Conservation (phyloP, 64 coral and sea anemone species). For the Pachyseris speciosa region DNA sequence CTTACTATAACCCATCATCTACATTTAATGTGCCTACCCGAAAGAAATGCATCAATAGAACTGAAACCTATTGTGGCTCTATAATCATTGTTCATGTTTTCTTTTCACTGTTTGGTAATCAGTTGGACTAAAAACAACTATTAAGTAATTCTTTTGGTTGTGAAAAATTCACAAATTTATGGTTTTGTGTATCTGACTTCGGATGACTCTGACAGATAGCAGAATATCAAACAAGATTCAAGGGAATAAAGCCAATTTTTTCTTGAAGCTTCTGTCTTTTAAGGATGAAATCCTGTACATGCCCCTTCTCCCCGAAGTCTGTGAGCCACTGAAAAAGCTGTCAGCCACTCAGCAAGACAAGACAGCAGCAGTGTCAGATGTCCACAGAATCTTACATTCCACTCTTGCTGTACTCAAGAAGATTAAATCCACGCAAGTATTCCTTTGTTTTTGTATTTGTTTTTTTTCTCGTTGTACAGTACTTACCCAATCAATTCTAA, state of each 20-base stretch:
- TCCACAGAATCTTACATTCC: constrained; percentile 30
- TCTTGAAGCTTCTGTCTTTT: constrained; percentile 43
- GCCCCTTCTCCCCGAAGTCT: constrained; percentile 31
- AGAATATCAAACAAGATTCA: constrained; percentile 41
- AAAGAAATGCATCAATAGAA: constrained; percentile 25
- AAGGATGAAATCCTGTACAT: constrained; percentile 42
- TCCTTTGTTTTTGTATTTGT: neutral
- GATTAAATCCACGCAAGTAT: constrained; percentile 44
- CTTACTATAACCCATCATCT: neutral
- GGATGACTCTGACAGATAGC: constrained; percentile 24
- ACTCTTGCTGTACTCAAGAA: constrained; percentile 48
- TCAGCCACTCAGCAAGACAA: constrained; percentile 39
- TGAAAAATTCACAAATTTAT: constrained; percentile 13
- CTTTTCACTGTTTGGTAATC: constrained; percentile 1
- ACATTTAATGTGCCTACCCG: constrained; percentile 33
- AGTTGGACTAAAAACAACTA: constrained; percentile 34
- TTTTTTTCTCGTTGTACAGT: constrained; percentile 30
- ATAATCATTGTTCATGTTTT: constrained; percentile 33
- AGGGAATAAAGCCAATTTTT: constrained; percentile 38
- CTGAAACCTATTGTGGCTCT: constrained; percentile 2
- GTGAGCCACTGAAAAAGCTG: constrained; percentile 42
- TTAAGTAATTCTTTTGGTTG: constrained; percentile 25
- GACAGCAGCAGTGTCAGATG: constrained; percentile 38
- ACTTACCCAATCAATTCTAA: constrained; percentile 35
- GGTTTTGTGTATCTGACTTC: constrained; percentile 11